Conservation (phyloP, 2,797 vertebrate genomes). For the Neosalanx taihuensis region DNA sequence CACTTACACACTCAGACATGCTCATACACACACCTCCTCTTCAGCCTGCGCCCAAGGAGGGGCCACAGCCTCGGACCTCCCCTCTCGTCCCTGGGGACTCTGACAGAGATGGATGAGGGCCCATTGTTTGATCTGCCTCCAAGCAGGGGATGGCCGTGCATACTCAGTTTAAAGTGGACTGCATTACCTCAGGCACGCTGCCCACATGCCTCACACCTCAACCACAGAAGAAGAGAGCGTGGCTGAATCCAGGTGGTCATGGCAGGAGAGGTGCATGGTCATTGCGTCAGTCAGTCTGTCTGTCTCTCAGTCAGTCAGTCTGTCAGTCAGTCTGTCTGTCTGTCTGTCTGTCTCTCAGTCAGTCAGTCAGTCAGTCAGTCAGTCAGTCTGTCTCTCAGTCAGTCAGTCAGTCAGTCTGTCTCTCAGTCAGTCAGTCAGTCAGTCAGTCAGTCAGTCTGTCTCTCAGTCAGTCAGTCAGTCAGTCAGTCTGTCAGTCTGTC, state of each 20-base stretch:
- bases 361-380: background rate
- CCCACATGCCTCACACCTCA: slow-evolving; percentile 5
- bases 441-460: too few relatives aligned
- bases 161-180: slow-evolving; percentile 28
- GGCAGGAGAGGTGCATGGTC: too few relatives aligned
- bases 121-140: slow-evolving; percentile 65
- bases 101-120: slow-evolving; percentile 70
- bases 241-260: background rate
- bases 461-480: background rate
- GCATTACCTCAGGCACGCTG: slow-evolving; percentile 16
- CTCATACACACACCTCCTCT: slow-evolving; percentile 13
- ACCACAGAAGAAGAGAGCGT: background rate
- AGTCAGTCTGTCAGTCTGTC: background rate
- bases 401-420: too few relatives aligned
- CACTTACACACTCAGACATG: slow-evolving; percentile 18
- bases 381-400: too few relatives aligned
- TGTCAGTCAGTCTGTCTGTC: too few relatives aligned
- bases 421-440: too few relatives aligned
- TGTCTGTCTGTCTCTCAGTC: too few relatives aligned
- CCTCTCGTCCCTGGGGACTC: slow-evolving; percentile 44
- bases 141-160: slow-evolving; percentile 24
- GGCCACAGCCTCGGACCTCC: slow-evolving; percentile 45
- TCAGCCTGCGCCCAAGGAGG: slow-evolving; percentile 32
- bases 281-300: too few relatives aligned
- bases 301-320: too few relatives aligned